Evolutionary conservation across 2,797 vertebrate genomes (phyloP).

Genomic region (Hafferia zeledoni): DNA sequence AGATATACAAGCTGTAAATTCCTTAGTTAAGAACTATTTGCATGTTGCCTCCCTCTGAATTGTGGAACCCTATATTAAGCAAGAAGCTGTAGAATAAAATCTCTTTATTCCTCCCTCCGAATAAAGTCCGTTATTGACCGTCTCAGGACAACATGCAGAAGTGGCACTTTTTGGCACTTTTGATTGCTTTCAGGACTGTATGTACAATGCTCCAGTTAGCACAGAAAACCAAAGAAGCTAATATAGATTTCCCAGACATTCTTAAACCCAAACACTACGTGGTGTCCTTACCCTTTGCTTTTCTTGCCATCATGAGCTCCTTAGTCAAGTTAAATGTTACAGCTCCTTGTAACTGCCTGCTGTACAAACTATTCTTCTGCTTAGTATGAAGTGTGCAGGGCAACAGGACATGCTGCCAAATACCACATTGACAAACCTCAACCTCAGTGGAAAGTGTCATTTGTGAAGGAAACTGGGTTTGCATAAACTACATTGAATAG

Average conservation of each 20-base stretch:
- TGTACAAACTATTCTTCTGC: neutral
- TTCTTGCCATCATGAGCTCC: neutral
- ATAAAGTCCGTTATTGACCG: too few species aligned
- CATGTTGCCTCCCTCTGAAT: too few species aligned
- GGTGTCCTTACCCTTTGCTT: neutral
- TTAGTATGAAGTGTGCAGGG: neutral
- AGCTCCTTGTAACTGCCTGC: neutral
- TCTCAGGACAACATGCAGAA: neutral
- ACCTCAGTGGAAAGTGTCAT: neutral
- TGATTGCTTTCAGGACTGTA: neutral
- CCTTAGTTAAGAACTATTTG: too few species aligned
- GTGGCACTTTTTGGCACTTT: neutral
- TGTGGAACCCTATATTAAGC: too few species aligned
- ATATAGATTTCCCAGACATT: neutral
- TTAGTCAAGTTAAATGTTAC: neutral
- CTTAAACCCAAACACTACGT: neutral
- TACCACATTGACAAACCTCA: neutral
- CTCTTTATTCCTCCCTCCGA: too few species aligned
- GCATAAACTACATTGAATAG: neutral
- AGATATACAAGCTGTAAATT: too few species aligned
- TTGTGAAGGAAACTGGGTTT: neutral
- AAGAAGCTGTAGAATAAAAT: too few species aligned
- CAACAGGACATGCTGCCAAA: rapidly evolving
- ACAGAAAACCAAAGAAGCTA: neutral
- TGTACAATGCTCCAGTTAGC: neutral